Evolutionary conservation across 2,888 invertebrate species (phyloP), one percentile per base, ranked within the genome.

Genomic region (Euproctis similis): DNA sequence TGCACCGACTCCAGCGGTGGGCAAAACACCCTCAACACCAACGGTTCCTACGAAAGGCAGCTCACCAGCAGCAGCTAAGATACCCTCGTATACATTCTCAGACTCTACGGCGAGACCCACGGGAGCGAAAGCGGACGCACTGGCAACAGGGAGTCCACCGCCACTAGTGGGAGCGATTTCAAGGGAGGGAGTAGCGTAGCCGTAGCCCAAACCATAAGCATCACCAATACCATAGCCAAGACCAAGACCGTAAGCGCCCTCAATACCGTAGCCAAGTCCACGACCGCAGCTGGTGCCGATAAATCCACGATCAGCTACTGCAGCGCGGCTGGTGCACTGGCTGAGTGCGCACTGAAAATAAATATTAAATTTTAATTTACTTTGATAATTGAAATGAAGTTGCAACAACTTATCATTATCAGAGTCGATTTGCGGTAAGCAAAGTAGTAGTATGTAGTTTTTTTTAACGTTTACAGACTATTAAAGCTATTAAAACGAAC

Each of bases 301-400:
- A 9, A 28, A n/a, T 7, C 28, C 18, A 11, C 10, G 48, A 32
- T 58, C 29, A 28, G 50, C 56, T 5, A 42, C 45, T 8, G 53
- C 56, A 8, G 36, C 48, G 3, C 14, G 19, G 20, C 24, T 30
- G 24, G 24, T 30, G 10, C 28, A 30, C n/a, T 30, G 29, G 4
- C 29, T 6, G 14, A 24, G 14, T 2, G 17, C 26, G 9, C n/a
- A 16, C 14, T 16, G 7, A 6, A 14, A 30, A n/a, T 12, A 12
- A 9, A 1, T 6, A 18, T 12, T 8, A 7, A 8, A n/a, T 19
- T 19, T 19, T 4, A 4, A 14, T 9, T 8, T 2, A 2, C n/a
- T n/a, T n/a, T n/a, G 4, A 29, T 10, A 10, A 6, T 2, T 8
- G 20, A 4, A 20, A 19, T 26, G n/a, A n/a, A 11, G 8, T 6